phyloP scores from a whole-genome alignment of 2,888 invertebrate species.

The Amiota mariae region DNA sequence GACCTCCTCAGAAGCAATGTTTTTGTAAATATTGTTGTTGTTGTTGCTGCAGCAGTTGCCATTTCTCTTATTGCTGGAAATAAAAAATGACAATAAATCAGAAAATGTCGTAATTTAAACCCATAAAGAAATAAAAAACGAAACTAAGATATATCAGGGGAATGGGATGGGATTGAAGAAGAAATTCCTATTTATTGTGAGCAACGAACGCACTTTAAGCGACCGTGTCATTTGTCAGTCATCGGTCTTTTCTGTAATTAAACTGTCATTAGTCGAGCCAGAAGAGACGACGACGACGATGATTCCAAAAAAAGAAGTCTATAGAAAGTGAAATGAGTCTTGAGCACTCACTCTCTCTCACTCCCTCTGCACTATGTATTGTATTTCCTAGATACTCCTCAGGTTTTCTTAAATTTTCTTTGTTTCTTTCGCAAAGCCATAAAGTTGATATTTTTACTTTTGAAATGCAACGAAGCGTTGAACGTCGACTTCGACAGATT shows the following conservation, averaged over 20 bases:
- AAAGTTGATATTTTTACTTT: slow-evolving; percentile 34
- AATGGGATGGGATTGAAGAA: background rate
- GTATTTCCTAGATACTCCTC: background rate
- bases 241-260: slow-evolving; percentile 50
- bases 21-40: slow-evolving; percentile 58
- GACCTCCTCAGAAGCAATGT: slow-evolving; percentile 7
- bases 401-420: background rate
- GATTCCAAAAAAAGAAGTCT: slow-evolving; percentile 34
- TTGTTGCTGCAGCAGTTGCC: slow-evolving; percentile 56
- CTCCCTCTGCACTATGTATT: slow-evolving; percentile 1
- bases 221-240: slow-evolving; percentile 13
- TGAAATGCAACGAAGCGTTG: slow-evolving; percentile 61
- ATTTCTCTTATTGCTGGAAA: background rate
- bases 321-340: slow-evolving; percentile 63
- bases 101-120: slow-evolving; percentile 6
- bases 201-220: background rate
- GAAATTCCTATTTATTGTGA: background rate
- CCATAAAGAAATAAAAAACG: background rate
- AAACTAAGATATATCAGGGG: background rate
- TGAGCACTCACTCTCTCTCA: slow-evolving; percentile 46
- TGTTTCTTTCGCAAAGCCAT: background rate
- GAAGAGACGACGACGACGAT: slow-evolving; percentile 18
- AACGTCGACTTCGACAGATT: background rate
- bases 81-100: slow-evolving; percentile 1
- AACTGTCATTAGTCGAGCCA: slow-evolving; percentile 56